Evolutionary conservation across 2,797 vertebrate genomes (phyloP).

Genomic region (Cichlasoma orientale): DNA sequence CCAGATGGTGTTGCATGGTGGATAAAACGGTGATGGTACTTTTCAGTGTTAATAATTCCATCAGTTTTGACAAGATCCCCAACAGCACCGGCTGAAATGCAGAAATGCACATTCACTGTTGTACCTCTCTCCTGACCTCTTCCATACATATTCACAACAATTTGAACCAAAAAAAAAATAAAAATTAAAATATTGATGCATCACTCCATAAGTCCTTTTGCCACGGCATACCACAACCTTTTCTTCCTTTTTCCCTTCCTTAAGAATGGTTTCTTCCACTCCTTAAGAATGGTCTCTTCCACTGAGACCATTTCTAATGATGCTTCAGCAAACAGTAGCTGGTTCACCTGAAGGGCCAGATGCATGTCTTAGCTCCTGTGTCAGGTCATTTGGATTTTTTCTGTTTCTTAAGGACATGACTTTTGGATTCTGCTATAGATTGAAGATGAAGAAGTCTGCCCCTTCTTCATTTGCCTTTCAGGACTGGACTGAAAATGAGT

Average conservation of each 20-base stretch:
- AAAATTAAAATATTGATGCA: background rate
- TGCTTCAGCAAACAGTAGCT: background rate
- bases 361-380: background rate
- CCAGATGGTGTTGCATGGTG: background rate
- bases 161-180: too few relatives aligned
- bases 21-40: background rate
- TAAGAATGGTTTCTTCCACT: background rate
- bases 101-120: background rate
- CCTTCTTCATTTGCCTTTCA: background rate
- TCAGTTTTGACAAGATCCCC: background rate
- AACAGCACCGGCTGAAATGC: background rate
- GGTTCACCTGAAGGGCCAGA: background rate
- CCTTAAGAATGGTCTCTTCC: too few relatives aligned
- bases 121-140: too few relatives aligned
- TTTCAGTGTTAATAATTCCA: background rate
- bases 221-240: background rate
- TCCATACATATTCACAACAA: too few relatives aligned
- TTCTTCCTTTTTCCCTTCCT: background rate
- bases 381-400: background rate
- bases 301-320: background rate
- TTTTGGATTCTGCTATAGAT: background rate
- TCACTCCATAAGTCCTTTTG: background rate
- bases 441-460: background rate
- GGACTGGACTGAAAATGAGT: too few relatives aligned
- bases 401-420: background rate